Base-by-base conservation (phyloP, 2,113 vertebrate species). In the Lota lota region DNA sequence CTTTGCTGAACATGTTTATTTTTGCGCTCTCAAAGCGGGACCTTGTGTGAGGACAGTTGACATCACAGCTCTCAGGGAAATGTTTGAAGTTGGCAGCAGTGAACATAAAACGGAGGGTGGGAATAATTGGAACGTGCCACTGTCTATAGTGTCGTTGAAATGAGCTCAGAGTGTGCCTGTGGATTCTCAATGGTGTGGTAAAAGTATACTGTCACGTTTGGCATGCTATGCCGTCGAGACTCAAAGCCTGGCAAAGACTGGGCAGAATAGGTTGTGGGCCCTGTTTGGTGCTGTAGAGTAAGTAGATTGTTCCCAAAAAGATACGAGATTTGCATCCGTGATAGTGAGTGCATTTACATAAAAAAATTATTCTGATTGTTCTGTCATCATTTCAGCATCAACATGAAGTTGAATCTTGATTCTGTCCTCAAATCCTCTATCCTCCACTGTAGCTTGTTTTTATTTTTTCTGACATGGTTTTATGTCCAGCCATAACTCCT, bases 121-220 rank as follows among this genome's bases (percentile, higher is more conserved):
- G n/a, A 17, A 53, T 87, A 63, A 72, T 88, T 87, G 87, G 86
- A 86, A 65, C 72, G 5, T 72, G 62, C 58, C n/a, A 18, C 61
- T 68, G 84, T 82, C 80, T 81, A 87, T 82, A 85, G 88, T 71
- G 79, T 78, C 75, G 70, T 75, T 53, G 74, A 75, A 69, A 85
- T 88, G 85, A 89, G 80, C 82, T 89, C 88, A 89, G 74, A 74
- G 71, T 68, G 78, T 18, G 85, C 76, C 76, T 89, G 86, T 69
- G 73, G 82, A 86, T 72, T 67, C 73, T 89, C 89, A 88, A 64
- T 1, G 58, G 63, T 36, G 74, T 73, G 76, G 80, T 86, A 77
- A 87, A 88, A 79, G 84, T 80, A 84, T 33, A 61, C 72, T 64
- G 83, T 83, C 81, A 74, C 14, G 20, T 68, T 81, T 74, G 72